A percentile compares a stretch with the other conserved stretches of the same genome.
Evolutionary conservation across 2,113 vertebrate genomes (phyloP).

Genomic region (Meleagris gallopavo): DNA sequence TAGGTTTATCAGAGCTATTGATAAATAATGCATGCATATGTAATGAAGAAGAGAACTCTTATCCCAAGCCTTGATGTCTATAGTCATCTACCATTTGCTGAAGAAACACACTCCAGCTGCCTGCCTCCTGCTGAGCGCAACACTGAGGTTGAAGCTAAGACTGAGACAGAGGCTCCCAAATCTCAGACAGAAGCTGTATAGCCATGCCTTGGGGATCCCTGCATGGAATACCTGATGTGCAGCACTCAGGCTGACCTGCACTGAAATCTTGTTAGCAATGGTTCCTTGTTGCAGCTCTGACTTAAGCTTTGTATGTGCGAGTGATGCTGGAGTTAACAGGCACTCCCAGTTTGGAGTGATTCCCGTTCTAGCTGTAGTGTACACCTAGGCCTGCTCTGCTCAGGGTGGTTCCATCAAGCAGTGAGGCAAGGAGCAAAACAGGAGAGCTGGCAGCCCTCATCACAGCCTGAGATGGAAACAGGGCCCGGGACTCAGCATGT

Average conservation of each 20-base stretch:
- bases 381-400: neutral
- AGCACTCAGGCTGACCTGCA: neutral
- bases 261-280: conserved; percentile 18
- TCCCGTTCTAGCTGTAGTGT: neutral
- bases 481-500: neutral
- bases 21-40: neutral
- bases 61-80: neutral
- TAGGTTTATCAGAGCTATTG: neutral
- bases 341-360: neutral
- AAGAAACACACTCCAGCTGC: neutral
- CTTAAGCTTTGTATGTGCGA: neutral
- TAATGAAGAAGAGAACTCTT: neutral
- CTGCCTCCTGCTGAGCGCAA: neutral
- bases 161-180: conserved; percentile 23
- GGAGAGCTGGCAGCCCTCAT: neutral
- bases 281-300: conserved; percentile 18
- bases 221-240: conserved; percentile 6
- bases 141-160: neutral
- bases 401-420: rapidly evolving
- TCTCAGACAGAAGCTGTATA: conserved; percentile 27
- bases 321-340: conserved; percentile 11
- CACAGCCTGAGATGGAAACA: neutral
- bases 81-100: neutral
- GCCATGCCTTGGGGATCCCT: conserved; percentile 17
- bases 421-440: neutral